Evolutionary conservation across 2,113 vertebrate species (phyloP).

Genomic region (Lophotis ruficrista): DNA sequence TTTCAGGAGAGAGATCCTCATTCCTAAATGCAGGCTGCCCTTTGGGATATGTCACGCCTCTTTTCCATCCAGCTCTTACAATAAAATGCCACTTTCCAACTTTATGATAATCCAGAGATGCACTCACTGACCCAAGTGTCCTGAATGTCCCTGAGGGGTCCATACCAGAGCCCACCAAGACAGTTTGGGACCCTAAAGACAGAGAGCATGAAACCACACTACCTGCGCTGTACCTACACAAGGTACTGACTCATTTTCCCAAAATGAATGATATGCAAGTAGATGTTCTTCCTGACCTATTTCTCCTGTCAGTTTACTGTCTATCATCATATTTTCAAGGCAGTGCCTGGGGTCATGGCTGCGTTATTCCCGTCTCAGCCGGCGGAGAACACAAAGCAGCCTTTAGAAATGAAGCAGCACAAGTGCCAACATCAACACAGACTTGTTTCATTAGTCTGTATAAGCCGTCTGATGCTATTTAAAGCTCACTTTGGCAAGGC

Average conservation of each 20-base stretch:
- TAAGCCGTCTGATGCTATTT: neutral
- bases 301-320: neutral
- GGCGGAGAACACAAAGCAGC: neutral
- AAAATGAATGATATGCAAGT: neutral
- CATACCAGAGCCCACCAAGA: neutral
- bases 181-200: neutral
- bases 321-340: neutral
- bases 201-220: neutral
- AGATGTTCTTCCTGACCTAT: neutral
- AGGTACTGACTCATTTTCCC: neutral
- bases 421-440: neutral
- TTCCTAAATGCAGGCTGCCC: neutral
- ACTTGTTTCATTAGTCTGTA: neutral
- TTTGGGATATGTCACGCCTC: neutral
- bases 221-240: neutral
- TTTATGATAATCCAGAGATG: neutral
- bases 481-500: neutral
- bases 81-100: neutral
- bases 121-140: neutral
- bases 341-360: rapidly evolving
- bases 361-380: rapidly evolving
- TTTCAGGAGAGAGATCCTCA: neutral
- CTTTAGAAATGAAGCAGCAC: neutral
- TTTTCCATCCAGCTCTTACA: neutral
- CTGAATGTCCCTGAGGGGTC: rapidly evolving